These are phyloP conservation scores for Enteromius afrohamiltoni DNA, from an alignment of 2,797 vertebrate genomes.

Conservation along the genomic window DNA sequence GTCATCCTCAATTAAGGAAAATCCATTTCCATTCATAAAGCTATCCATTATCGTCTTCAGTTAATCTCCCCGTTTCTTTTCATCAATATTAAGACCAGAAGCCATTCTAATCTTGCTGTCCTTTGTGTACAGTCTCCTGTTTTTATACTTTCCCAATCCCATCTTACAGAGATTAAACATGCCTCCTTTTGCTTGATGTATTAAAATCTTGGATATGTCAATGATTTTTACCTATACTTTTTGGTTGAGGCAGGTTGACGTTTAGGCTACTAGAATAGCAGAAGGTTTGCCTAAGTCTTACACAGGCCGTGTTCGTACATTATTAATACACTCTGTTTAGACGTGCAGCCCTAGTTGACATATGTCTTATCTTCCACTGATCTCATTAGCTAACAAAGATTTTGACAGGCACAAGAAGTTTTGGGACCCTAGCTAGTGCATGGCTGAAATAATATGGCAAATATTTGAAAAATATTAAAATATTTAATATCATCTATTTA, in stretches of 20 bases:
- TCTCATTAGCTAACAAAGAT: constrained; percentile 33
- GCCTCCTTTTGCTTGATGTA: not conserved
- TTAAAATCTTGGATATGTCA: not conserved
- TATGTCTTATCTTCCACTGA: constrained; percentile 18
- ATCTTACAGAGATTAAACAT: not conserved
- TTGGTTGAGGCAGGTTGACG: not conserved
- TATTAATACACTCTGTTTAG: constrained; percentile 36
- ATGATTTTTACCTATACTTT: not conserved
- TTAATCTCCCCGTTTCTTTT: constrained; percentile 32
- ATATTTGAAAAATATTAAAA: not conserved
- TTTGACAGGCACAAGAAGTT: not conserved
- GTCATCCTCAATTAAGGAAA: constrained; percentile 39
- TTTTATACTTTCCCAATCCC: not conserved
- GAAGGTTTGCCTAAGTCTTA: constrained; percentile 17
- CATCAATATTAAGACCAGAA: constrained; percentile 19
- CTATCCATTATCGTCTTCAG: constrained; percentile 22
- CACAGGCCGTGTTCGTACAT: constrained; percentile 19
- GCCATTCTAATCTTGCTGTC: not conserved
- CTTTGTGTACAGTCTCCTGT: not conserved
- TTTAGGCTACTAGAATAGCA: constrained; percentile 6
- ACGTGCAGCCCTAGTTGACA: constrained; percentile 33
- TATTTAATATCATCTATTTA: not conserved
- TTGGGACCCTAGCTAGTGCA: not conserved
- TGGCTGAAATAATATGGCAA: not conserved
- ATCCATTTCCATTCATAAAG: constrained; percentile 44